A percentile compares a stretch with the other conserved stretches of the same genome.
Conservation (phyloP, 2,888 invertebrate species). For the Conus canariensis region DNA sequence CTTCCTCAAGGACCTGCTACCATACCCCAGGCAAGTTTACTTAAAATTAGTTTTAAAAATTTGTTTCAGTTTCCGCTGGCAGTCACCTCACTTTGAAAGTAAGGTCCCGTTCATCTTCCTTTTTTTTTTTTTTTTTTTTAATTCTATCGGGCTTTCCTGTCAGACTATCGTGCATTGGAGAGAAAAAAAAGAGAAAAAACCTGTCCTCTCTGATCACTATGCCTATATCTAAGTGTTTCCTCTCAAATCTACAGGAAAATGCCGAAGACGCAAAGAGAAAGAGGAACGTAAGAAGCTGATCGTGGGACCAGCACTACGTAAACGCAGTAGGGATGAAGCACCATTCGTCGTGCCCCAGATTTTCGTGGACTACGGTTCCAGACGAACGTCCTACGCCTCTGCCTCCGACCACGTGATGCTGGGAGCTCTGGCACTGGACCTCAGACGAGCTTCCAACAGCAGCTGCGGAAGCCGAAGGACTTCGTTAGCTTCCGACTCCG, state of each 20-base stretch:
- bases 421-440: conserved; percentile 55
- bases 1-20: no score
- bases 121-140: no score
- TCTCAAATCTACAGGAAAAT: conserved; percentile 52
- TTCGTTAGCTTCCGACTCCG: conserved; percentile 51
- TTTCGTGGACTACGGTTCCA: conserved; percentile 73
- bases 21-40: no score
- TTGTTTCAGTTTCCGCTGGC: no score
- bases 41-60: no score
- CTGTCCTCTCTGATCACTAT: no score
- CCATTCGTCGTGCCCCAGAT: conserved; percentile 74
- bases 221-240: no score
- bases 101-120: no score
- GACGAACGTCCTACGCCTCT: conserved; percentile 70
- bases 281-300: conserved; percentile 70
- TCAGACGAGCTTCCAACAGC: conserved; percentile 54
- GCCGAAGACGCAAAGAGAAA: conserved; percentile 55
- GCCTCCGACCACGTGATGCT: conserved; percentile 56
- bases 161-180: no score
- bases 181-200: no score
- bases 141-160: no score
- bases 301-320: conserved; percentile 66
- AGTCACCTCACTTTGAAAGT: no score
- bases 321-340: conserved; percentile 68
- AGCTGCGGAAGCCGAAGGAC: conserved; percentile 55